phyloP scores from a whole-genome alignment of 2,113 vertebrate genomes.

The Eurypyga helias region DNA sequence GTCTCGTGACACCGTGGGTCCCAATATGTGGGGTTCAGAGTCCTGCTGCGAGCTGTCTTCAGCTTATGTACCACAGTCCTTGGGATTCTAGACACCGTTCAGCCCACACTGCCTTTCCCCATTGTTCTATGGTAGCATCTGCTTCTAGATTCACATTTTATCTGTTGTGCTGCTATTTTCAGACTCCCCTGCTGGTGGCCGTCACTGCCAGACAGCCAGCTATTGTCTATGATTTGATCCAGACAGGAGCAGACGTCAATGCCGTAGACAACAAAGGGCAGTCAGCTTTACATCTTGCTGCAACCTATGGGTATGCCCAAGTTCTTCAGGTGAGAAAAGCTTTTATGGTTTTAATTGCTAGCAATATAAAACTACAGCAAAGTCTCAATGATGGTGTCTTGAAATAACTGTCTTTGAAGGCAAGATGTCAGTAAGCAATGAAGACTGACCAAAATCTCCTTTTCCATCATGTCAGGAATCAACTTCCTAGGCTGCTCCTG shows the following conservation, averaged over 20 bases:
- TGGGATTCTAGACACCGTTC: neutral
- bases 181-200: constrained; percentile 71
- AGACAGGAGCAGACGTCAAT: constrained; percentile 58
- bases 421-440: neutral
- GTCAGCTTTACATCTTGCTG: constrained; percentile 64
- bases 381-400: neutral
- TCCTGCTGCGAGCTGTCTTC: neutral
- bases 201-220: constrained; percentile 63
- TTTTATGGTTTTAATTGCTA: neutral
- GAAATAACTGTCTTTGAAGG: neutral
- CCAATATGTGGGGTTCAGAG: neutral
- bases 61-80: fast-evolving
- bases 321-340: constrained; percentile 63
- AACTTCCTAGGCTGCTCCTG: neutral
- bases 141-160: fast-evolving
- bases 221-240: constrained; percentile 67
- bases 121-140: neutral
- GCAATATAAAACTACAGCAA: neutral
- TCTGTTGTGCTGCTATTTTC: constrained; percentile 17
- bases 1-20: fast-evolving
- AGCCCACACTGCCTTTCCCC: neutral
- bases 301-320: constrained; percentile 36
- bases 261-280: constrained; percentile 67
- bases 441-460: neutral
- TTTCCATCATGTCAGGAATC: neutral